A percentile compares a stretch with the other conserved stretches of the same genome.
Conservation (phyloP, 2,888 invertebrate genomes). For the Cheilosia impressa region DNA sequence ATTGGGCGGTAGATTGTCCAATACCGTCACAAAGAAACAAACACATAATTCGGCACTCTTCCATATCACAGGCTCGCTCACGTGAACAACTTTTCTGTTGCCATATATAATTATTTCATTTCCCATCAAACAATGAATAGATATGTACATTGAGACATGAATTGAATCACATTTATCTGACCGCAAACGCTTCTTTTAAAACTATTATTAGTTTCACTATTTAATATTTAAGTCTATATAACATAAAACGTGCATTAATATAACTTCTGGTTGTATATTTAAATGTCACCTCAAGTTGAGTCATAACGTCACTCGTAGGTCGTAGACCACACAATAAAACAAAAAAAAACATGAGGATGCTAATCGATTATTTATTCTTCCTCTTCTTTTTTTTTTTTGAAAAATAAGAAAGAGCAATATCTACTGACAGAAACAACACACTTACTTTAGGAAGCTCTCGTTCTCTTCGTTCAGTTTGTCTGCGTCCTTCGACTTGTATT, state of each 20-base stretch:
- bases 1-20: too few species aligned
- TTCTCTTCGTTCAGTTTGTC: constrained; percentile 98
- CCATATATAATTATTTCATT: neutral
- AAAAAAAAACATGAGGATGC: constrained; percentile 61
- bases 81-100: too few species aligned
- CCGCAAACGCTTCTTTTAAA: constrained; percentile 48
- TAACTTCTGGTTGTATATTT: neutral
- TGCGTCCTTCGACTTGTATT: constrained; percentile 96
- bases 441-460: constrained; percentile 95
- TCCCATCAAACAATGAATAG: neutral
- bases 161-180: constrained; percentile 51
- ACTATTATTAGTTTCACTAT: constrained; percentile 9
- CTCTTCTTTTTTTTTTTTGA: neutral
- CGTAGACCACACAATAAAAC: neutral
- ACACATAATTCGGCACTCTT: too few species aligned
- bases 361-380: constrained; percentile 40
- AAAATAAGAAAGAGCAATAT: constrained; percentile 11
- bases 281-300: neutral
- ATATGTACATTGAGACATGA: neutral
- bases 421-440: constrained; percentile 68
- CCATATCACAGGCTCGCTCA: too few species aligned
- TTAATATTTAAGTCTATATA: neutral
- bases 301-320: neutral
- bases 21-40: too few species aligned
- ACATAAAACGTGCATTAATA: constrained; percentile 5